These are phyloP conservation scores for Donacobius atricapilla DNA, from an alignment of 2,113 vertebrate species.

Conservation along the genomic window DNA sequence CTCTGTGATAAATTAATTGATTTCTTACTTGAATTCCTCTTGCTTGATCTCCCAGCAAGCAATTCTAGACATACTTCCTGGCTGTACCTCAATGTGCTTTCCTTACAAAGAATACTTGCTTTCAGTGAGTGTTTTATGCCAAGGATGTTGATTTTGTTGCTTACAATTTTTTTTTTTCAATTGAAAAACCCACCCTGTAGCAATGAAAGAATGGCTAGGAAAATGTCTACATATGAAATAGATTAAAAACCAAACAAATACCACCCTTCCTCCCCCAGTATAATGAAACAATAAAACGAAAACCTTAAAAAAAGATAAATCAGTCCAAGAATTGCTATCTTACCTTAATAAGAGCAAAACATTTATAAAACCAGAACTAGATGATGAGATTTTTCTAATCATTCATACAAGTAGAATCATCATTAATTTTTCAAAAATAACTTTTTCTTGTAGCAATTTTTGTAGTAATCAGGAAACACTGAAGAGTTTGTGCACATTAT, in stretches of 20 bases:
- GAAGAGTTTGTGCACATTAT: not conserved
- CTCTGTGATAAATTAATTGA: not conserved
- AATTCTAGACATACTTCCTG: not conserved
- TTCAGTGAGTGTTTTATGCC: not conserved
- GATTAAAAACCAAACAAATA: not conserved
- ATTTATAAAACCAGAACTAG: not conserved
- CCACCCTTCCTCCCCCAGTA: not conserved
- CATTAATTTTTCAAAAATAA: not conserved
- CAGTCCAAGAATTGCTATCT: not conserved
- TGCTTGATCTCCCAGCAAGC: not conserved
- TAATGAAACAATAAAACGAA: not conserved
- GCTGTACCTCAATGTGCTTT: rapidly evolving
- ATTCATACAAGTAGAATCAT: not conserved
- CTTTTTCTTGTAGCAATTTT: not conserved
- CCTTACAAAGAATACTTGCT: not conserved
- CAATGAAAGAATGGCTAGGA: not conserved
- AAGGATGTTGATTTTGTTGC: not conserved
- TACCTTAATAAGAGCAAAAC: not conserved
- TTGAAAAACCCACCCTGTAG: not conserved
- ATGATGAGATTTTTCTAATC: not conserved
- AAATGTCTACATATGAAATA: not conserved
- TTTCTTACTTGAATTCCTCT: not conserved
- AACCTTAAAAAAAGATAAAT: not conserved
- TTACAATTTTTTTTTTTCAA: not conserved
- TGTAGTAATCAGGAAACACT: not conserved